Conservation (phyloP, 2,888 invertebrate species). For the Allophyes oxyacanthae region DNA sequence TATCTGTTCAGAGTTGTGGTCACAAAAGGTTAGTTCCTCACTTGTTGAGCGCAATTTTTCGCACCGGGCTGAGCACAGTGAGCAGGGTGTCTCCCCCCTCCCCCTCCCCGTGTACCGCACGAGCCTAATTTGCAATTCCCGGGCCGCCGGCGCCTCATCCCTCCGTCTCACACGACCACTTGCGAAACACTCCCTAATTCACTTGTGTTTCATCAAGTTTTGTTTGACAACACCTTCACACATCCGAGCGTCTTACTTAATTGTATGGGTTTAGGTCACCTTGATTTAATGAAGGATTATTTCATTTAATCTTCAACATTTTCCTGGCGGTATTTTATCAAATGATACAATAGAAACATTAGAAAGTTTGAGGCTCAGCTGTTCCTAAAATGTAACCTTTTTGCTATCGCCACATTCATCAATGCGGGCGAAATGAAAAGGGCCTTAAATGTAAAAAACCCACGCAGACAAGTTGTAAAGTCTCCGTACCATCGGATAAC, state of each 20-base stretch:
- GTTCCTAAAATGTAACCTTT: slow-evolving; percentile 14
- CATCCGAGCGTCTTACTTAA: slow-evolving; percentile 34
- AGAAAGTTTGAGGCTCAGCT: not conserved
- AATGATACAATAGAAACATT: not conserved
- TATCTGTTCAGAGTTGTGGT: slow-evolving; percentile 19
- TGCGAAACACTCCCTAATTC: slow-evolving; percentile 60
- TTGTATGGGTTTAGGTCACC: slow-evolving; percentile 28
- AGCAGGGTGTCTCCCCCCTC: slow-evolving; percentile 26
- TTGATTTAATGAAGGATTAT: slow-evolving; percentile 17
- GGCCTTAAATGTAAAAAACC: slow-evolving; percentile 12
- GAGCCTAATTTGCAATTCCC: slow-evolving; percentile 75
- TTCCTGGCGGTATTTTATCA: not conserved
- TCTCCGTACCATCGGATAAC: slow-evolving; percentile 18
- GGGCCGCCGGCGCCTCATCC: slow-evolving; percentile 49
- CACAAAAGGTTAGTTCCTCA: slow-evolving; percentile 60
- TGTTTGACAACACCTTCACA: slow-evolving; percentile 48
- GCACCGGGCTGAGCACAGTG: slow-evolving; percentile 38
- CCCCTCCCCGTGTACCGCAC: slow-evolving; percentile 39
- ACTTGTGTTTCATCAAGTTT: slow-evolving; percentile 56
- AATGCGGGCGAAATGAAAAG: slow-evolving; percentile 6
- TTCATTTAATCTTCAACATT: slow-evolving; percentile 3
- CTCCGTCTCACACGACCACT: slow-evolving; percentile 67
- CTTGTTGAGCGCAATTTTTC: slow-evolving; percentile 76
- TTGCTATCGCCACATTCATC: slow-evolving; percentile 2
- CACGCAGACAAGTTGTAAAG: slow-evolving; percentile 22